Conservation (phyloP, 1,140 invertebrate genomes). For the Phymastichus coffea region DNA sequence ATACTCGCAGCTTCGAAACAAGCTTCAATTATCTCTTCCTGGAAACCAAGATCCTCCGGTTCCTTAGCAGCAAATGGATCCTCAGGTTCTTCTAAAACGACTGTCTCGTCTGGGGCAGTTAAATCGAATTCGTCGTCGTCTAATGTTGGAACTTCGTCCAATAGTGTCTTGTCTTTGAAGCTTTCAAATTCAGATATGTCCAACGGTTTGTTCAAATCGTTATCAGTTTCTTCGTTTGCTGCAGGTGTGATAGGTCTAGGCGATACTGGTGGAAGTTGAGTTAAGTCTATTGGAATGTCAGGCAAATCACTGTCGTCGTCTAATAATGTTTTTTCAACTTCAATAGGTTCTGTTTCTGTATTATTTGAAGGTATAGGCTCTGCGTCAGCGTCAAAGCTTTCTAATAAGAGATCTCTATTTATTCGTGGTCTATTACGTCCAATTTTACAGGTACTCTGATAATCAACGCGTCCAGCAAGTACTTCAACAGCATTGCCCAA, state of each 20-base stretch:
- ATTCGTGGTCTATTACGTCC: conserved; percentile 59
- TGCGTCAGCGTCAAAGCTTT: conserved; percentile 61
- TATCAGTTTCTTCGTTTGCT: conserved; percentile 29
- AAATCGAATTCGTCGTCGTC: conserved; percentile 56
- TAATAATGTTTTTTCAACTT: conserved; percentile 65
- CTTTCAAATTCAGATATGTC: conserved; percentile 48
- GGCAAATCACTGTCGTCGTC: conserved; percentile 68
- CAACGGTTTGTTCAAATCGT: conserved; percentile 28
- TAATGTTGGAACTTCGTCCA: conserved; percentile 51
- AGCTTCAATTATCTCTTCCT: conserved; percentile 48
- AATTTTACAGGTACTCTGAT: conserved; percentile 61
- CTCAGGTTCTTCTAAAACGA: conserved; percentile 41
- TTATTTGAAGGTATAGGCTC: conserved; percentile 15
- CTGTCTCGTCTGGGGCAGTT: conserved; percentile 33
- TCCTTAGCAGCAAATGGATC: conserved; percentile 52
- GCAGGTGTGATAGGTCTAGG: conserved; percentile 39
- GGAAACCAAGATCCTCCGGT: conserved; percentile 33
- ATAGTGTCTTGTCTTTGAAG: conserved; percentile 49
- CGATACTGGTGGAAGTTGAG: conserved; percentile 58
- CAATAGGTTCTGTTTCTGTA: conserved; percentile 38
- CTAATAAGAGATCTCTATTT: conserved; percentile 67
- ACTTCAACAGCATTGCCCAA: conserved; percentile 83
- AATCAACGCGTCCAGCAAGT: conserved; percentile 75
- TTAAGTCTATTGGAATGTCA: conserved; percentile 62
- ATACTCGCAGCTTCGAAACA: conserved; percentile 52